Conservation (phyloP, 2,888 invertebrate genomes). For the Seladonia tumulorum region DNA sequence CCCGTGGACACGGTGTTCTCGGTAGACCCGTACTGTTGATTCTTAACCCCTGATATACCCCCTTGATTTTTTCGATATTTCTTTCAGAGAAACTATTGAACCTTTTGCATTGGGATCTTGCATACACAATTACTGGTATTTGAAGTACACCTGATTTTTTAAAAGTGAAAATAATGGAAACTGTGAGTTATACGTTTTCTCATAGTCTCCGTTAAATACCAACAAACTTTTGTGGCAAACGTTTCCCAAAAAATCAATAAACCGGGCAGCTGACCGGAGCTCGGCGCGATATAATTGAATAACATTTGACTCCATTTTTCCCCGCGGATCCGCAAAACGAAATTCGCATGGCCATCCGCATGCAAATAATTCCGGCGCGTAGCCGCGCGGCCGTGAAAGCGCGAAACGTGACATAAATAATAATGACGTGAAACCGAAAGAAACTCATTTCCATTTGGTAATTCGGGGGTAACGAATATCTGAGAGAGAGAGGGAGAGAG, state of each 20-base stretch:
- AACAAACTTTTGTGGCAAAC: neutral
- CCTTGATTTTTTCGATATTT: too few relatives aligned
- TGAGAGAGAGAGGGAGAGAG: neutral
- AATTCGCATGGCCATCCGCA: neutral
- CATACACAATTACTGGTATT: too few relatives aligned
- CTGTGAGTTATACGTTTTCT: too few relatives aligned
- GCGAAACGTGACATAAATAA: neutral
- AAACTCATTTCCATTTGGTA: slow-evolving; percentile 7
- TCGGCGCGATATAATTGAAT: neutral
- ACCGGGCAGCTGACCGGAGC: neutral
- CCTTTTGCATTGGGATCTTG: too few relatives aligned
- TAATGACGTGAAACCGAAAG: neutral
- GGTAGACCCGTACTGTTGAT: neutral
- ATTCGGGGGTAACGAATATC: neutral
- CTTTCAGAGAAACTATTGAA: too few relatives aligned
- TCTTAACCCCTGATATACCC: neutral
- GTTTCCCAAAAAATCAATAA: neutral
- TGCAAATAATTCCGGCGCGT: neutral
- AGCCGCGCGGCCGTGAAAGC: neutral
- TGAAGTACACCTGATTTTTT: too few relatives aligned
- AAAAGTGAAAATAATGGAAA: too few relatives aligned
- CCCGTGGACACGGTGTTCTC: neutral
- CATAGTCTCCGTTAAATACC: neutral
- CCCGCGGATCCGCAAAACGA: neutral
- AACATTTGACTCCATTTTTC: neutral